Conservation (phyloP, 2,113 vertebrate genomes). For the Psittacus erithacus region DNA sequence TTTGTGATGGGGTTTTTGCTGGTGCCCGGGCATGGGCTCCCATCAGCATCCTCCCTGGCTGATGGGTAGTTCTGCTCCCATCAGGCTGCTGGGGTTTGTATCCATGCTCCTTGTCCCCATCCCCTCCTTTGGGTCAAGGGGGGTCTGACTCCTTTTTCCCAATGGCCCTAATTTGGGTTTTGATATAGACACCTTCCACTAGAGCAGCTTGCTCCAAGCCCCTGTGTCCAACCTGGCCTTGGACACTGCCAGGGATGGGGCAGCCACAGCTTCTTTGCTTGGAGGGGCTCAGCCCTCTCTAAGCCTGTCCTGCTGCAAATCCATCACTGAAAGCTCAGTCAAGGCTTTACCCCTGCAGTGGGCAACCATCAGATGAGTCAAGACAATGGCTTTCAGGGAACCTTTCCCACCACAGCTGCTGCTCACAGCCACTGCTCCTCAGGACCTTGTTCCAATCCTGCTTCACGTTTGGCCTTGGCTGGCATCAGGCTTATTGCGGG, state of each 20-base stretch:
- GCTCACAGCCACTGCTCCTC: accelerated
- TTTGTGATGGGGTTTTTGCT: not conserved
- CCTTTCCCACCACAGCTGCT: not conserved
- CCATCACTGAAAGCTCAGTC: not conserved
- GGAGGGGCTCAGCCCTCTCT: not conserved
- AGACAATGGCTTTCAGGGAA: not conserved
- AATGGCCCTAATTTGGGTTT: not conserved
- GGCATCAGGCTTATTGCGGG: not conserved
- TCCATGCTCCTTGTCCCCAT: not conserved
- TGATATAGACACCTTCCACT: not conserved
- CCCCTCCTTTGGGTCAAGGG: accelerated
- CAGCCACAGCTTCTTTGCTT: not conserved
- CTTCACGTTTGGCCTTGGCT: not conserved
- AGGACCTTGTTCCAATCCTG: not conserved
- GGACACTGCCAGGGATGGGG: not conserved
- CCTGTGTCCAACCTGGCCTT: not conserved
- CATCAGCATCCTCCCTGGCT: no score
- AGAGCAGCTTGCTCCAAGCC: no score
- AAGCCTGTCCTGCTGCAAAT: not conserved
- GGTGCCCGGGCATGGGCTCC: not conserved
- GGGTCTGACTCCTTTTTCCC: not conserved
- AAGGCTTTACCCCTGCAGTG: not conserved
- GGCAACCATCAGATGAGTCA: accelerated
- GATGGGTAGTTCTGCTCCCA: not conserved
- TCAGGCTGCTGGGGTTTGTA: accelerated